Percentiles rank a stretch among this genome's conserved stretches.
These are phyloP conservation scores for Drosophila erecta DNA, from an alignment of 1,140 invertebrate species.

Conservation along the genomic window DNA sequence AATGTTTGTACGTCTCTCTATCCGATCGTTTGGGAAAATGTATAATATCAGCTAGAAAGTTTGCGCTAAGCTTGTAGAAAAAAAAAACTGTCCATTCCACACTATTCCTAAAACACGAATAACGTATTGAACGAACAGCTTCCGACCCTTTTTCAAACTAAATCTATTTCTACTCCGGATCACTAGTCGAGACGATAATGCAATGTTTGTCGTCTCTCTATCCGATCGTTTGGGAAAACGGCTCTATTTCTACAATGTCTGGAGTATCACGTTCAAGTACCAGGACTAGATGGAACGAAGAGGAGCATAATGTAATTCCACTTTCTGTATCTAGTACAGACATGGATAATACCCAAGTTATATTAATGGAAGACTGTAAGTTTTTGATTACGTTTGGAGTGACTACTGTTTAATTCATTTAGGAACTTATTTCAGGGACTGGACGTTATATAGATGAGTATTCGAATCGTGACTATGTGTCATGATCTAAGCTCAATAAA, in stretches of 20 bases:
- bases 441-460: constrained; percentile 79
- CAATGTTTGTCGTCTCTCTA: too few relatives aligned
- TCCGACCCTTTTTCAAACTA: too few relatives aligned
- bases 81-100: too few relatives aligned
- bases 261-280: constrained; percentile 88
- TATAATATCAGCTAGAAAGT: too few relatives aligned
- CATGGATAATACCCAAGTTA: constrained; percentile 88
- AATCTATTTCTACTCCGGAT: too few relatives aligned
- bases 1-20: too few relatives aligned
- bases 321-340: constrained; percentile 88
- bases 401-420: constrained; percentile 1
- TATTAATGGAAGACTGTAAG: constrained; percentile 90
- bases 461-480: constrained; percentile 73
- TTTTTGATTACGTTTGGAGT: constrained; percentile 9
- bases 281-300: constrained; percentile 94
- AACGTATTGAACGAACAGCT: too few relatives aligned
- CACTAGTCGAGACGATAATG: too few relatives aligned
- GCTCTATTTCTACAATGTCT: constrained; percentile 90
- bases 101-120: too few relatives aligned
- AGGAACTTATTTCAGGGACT: constrained; percentile 36
- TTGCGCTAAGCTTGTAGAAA: too few relatives aligned
- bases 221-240: constrained; percentile 89
- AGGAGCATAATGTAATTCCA: constrained; percentile 96
- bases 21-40: too few relatives aligned
- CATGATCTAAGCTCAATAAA: constrained; percentile 52